Conservation (phyloP, 2,888 invertebrate species). For the Cheilosia vulpina region DNA sequence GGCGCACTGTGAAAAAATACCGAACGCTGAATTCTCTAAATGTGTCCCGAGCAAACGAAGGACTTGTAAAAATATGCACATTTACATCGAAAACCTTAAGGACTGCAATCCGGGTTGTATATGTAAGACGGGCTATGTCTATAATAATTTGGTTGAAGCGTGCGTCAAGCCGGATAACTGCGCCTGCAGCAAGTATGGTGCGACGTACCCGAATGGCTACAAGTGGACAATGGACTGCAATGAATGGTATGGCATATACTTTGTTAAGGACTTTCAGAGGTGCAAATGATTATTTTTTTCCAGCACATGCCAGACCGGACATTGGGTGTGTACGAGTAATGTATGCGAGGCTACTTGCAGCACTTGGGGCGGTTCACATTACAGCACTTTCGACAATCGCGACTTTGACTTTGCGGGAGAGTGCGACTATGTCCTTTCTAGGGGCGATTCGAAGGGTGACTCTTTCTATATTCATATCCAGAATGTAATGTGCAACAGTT, state of each 20-base stretch:
- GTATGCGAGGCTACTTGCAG: constrained; percentile 91
- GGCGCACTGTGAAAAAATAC: constrained; percentile 86
- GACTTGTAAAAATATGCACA: constrained; percentile 95
- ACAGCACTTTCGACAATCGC: constrained; percentile 92
- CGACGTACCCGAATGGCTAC: constrained; percentile 91
- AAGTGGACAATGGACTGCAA: constrained; percentile 93
- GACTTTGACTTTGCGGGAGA: constrained; percentile 94
- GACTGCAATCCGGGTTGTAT: constrained; percentile 92
- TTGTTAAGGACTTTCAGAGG: neutral
- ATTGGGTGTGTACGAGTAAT: constrained; percentile 91
- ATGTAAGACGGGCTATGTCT: constrained; percentile 90
- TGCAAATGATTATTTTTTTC: constrained; percentile 2
- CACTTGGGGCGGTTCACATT: constrained; percentile 96
- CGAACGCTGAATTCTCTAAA: constrained; percentile 90
- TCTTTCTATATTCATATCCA: constrained; percentile 91
- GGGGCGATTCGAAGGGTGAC: constrained; percentile 87
- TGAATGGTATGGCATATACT: constrained; percentile 87
- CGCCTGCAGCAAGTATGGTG: constrained; percentile 95
- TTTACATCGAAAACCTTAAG: constrained; percentile 85
- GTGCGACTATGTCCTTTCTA: constrained; percentile 93
- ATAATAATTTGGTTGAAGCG: constrained; percentile 86
- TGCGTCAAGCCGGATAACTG: constrained; percentile 90
- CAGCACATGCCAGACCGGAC: constrained; percentile 89
- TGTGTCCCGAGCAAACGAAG: constrained; percentile 90
- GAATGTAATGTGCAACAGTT: constrained; percentile 94